phyloP scores from a whole-genome alignment of 2,797 vertebrate species.

The Huso huso region DNA sequence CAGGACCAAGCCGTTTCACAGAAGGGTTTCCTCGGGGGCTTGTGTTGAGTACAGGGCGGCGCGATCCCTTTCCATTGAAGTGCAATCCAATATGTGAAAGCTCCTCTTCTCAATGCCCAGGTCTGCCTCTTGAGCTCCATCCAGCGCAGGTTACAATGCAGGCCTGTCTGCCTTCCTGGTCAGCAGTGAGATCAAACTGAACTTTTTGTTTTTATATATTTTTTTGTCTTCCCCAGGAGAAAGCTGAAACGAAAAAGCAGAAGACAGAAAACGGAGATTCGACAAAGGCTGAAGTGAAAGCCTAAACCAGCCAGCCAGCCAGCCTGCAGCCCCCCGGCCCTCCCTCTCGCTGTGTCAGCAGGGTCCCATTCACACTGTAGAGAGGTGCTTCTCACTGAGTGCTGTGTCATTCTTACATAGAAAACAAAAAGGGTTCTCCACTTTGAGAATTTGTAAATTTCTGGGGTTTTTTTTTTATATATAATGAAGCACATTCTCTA shows the following conservation, averaged over 20 bases:
- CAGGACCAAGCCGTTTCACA: too few species aligned
- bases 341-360: conserved; percentile 57
- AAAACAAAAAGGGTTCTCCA: too few species aligned
- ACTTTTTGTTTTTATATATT: neutral
- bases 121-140: neutral
- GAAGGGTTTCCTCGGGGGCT: too few species aligned
- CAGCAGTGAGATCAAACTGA: neutral
- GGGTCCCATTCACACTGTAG: conserved; percentile 65
- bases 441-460: too few species aligned
- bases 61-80: too few species aligned
- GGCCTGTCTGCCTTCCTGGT: neutral
- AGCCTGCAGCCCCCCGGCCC: conserved; percentile 24
- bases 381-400: conserved; percentile 61
- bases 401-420: too few species aligned
- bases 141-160: neutral
- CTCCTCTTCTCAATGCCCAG: neutral
- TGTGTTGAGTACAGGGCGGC: too few species aligned
- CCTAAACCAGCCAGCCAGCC: conserved; percentile 35
- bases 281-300: conserved; percentile 68
- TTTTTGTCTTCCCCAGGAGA: conserved; percentile 44
- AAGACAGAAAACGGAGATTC: conserved; percentile 71
- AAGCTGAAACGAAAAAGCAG: conserved; percentile 73
- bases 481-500: conserved; percentile 67
- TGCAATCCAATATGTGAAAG: conserved; percentile 5
- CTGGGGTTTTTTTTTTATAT: conserved; percentile 13